These are phyloP conservation scores for Cordilura impudica DNA, from an alignment of 2,888 invertebrate genomes.

Conservation along the genomic window DNA sequence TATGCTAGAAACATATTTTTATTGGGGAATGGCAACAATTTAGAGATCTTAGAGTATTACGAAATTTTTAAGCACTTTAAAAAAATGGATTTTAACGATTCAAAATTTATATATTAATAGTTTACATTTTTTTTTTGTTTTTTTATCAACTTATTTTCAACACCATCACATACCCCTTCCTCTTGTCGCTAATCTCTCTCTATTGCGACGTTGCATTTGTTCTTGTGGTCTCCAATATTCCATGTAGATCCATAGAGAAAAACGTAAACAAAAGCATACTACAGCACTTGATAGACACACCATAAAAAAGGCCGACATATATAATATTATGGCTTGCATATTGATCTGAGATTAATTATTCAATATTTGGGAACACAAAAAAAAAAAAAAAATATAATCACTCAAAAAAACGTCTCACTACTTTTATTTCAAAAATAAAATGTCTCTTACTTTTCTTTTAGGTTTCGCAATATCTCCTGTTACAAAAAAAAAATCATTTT, in stretches of 20 bases:
- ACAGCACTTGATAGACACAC: constrained; percentile 67
- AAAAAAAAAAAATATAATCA: too few relatives aligned
- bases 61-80: too few relatives aligned
- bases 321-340: constrained; percentile 66
- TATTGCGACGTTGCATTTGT: constrained; percentile 1
- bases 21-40: too few relatives aligned
- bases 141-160: too few relatives aligned
- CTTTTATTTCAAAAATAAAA: background rate
- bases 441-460: background rate
- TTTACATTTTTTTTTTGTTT: too few relatives aligned
- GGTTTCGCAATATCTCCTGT: background rate
- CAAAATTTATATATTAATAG: too few relatives aligned
- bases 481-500: background rate
- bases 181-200: background rate
- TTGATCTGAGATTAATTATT: background rate
- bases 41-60: too few relatives aligned
- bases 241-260: constrained; percentile 67
- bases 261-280: constrained; percentile 68
- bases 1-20: too few relatives aligned
- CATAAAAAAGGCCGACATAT: constrained; percentile 68
- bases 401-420: background rate
- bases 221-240: constrained; percentile 54
- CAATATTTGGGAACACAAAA: background rate
- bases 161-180: constrained; percentile 23
- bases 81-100: too few relatives aligned